Base-by-base conservation (phyloP, 2,888 invertebrate species). In the Papilio protenor region DNA sequence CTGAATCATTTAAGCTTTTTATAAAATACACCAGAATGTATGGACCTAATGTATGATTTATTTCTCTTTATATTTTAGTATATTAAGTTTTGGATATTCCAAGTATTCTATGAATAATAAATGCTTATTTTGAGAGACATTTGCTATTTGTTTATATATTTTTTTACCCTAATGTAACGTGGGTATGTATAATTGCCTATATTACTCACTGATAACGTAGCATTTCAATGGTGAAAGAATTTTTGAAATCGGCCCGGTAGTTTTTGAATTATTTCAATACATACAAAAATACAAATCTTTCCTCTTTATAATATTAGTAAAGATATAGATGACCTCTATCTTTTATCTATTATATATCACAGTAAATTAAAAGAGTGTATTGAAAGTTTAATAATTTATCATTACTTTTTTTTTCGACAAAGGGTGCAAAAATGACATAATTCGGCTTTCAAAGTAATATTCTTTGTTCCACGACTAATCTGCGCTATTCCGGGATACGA, bases 1-100 rank as follows among this genome's bases (percentile, higher is more conserved):
- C 55, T 71, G 75, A 75, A 27, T 45, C 71, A 66, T 72, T 72
- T 78, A 75, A 75, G 61, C n/a, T 33, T 71, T 69, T 66, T 66
- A 45, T 59, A 73, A 57, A 73, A 61, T 71, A 61, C 66, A 73
- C 16, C 27, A 74, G 57, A 61, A 69, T 45, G 21, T 69, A 69
- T 69, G 66, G 40, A 64, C 18, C n/a, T 66, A 69, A 21, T 40
- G 11, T 40, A 45, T 40, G 33, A 6, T 11, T 64, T 4, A 66
- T 1, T 69, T 40, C 18, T 64, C 18, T 64, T 64, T n/a, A 40
- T 18, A 18, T 40, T 33, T 64, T 40, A 64, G 2, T 64, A 11
- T 33, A 64, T 27, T 27, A 64, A 14, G 14, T 59, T 23, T 59
- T 59, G 11, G 23, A 59, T 23, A 5, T 59, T 59, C 10, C 23